phyloP scores from a whole-genome alignment of 2,888 invertebrate species.

The Ganaspis brasiliensis region DNA sequence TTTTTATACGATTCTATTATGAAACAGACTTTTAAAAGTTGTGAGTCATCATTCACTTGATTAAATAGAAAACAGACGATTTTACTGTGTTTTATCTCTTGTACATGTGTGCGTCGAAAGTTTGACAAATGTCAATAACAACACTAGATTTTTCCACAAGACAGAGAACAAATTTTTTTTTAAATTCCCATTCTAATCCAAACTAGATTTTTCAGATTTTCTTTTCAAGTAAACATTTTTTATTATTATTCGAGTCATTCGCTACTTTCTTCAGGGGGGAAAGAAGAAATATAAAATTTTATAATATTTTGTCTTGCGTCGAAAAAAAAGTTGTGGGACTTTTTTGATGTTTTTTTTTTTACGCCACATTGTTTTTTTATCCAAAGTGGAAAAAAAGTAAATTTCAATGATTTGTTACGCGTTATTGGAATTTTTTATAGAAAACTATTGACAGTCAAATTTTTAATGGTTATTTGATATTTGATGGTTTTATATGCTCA shows the following conservation, averaged over 20 bases:
- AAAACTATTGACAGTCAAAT: not conserved
- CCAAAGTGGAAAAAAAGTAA: no score
- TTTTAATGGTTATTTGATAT: not conserved
- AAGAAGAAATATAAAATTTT: no score
- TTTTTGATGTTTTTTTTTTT: no score
- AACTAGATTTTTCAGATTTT: not conserved
- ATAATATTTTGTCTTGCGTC: no score
- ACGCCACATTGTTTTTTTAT: no score
- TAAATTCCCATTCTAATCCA: not conserved
- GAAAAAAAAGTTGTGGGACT: no score
- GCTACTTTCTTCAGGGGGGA: no score
- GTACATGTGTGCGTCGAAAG: not conserved
- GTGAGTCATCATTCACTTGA: conserved; percentile 22
- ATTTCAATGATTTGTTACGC: no score
- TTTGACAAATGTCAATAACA: not conserved
- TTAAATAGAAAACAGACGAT: conserved; percentile 11
- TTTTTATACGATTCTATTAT: conserved; percentile 9
- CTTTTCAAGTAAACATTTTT: no score
- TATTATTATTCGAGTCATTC: no score
- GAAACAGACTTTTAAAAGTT: conserved; percentile 13
- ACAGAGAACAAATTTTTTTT: not conserved
- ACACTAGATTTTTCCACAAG: not conserved
- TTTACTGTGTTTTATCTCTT: conserved; percentile 4
- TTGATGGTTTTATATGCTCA: not conserved
- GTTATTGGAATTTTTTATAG: not conserved